Evolutionary conservation across 2,113 vertebrate genomes (phyloP).

Genomic region (Salvator merianae): DNA sequence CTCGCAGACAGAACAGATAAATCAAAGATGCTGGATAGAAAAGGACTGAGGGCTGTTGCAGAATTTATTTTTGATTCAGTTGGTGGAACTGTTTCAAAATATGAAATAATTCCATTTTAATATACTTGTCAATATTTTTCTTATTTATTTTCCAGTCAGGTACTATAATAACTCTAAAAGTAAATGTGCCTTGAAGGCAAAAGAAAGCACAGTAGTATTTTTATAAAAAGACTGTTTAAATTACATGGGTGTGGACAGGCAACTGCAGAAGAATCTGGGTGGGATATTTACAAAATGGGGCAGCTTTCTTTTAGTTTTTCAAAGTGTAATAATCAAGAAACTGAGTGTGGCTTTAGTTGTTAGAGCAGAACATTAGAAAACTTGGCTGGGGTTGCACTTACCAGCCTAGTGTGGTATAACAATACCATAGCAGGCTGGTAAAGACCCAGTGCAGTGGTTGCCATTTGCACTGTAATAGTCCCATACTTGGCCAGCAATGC

Average conservation of each 20-base stretch:
- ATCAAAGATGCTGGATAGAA: constrained; percentile 17
- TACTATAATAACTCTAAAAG: background rate
- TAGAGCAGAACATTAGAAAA: background rate
- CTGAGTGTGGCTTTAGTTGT: background rate
- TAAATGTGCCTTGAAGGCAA: background rate
- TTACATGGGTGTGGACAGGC: constrained; percentile 42
- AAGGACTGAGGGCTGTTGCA: background rate
- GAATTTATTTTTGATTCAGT: background rate
- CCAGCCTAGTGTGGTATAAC: too few species aligned
- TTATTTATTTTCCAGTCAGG: background rate
- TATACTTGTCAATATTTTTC: constrained; percentile 25
- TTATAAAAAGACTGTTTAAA: constrained; percentile 29
- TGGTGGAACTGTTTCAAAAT: background rate
- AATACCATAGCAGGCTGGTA: too few species aligned
- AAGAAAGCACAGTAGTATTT: background rate
- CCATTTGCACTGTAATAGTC: too few species aligned
- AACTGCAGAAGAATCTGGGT: constrained; percentile 36
- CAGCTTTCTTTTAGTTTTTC: background rate
- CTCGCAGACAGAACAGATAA: background rate
- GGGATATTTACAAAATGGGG: background rate
- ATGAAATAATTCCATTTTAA: constrained; percentile 31
- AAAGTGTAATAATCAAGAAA: background rate
- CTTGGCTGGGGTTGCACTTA: too few species aligned
- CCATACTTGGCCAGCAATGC: too few species aligned
- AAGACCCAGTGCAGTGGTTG: too few species aligned